Conservation (phyloP, 2,113 vertebrate genomes). For the Saguinus midas region DNA sequence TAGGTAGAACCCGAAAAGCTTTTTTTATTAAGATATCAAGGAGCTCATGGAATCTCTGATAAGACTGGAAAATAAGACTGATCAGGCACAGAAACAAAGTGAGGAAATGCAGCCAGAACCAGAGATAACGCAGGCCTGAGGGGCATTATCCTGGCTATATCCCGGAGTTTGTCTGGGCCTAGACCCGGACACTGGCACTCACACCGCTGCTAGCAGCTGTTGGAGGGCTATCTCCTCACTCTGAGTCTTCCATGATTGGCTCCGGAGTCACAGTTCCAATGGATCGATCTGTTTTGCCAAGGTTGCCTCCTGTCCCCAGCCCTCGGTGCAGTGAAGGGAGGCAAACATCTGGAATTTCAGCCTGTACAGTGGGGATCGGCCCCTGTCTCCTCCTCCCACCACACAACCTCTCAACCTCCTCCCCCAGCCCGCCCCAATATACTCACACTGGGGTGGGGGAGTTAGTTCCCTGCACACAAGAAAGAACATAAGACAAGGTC, state of each 20-base stretch:
- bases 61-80: neutral
- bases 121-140: neutral
- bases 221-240: too few relatives aligned
- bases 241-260: neutral
- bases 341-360: neutral
- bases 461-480: neutral
- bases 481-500: neutral
- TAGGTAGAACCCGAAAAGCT: neutral
- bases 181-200: rapidly evolving
- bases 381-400: too few relatives aligned
- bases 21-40: neutral
- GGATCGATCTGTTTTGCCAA: neutral
- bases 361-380: neutral
- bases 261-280: neutral
- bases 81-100: neutral
- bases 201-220: rapidly evolving
- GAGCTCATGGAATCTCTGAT: neutral
- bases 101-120: neutral
- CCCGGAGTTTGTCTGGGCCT: rapidly evolving
- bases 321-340: neutral
- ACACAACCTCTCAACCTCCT: rapidly evolving
- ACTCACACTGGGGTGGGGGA: neutral
- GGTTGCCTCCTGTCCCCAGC: too few relatives aligned
- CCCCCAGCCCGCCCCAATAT: neutral
- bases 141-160: neutral